Percentiles rank a stretch among this genome's conserved stretches.
Conservation (phyloP, 1,140 invertebrate species). For the Drosophila nigrodunni region DNA sequence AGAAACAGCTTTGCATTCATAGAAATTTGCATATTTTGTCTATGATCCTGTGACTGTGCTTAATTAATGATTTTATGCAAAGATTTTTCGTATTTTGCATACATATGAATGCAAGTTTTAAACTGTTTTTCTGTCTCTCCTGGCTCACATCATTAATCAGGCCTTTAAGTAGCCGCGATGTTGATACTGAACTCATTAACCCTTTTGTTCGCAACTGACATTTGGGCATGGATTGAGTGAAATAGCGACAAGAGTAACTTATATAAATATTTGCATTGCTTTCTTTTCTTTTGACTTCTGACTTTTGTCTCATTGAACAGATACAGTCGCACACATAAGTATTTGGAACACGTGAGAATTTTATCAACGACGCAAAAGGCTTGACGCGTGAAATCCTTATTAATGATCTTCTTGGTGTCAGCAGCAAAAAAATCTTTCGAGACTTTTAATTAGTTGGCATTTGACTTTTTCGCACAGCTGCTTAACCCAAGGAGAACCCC, state of each 20-base stretch:
- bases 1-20: slow-evolving; percentile 31
- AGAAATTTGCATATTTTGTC: slow-evolving; percentile 68
- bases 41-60: slow-evolving; percentile 50
- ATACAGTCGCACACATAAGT: slow-evolving; percentile 11
- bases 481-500: slow-evolving; percentile 5
- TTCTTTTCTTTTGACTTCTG: slow-evolving; percentile 1
- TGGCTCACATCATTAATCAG: slow-evolving; percentile 76
- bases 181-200: slow-evolving; percentile 76
- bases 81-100: slow-evolving; percentile 65
- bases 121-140: slow-evolving; percentile 14
- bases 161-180: slow-evolving; percentile 61
- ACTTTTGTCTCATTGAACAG: slow-evolving; percentile 45
- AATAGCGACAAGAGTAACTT: slow-evolving; percentile 67
- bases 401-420: slow-evolving; percentile 66
- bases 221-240: slow-evolving; percentile 30
- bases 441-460: slow-evolving; percentile 71
- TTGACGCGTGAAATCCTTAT: slow-evolving; percentile 70
- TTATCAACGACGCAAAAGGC: slow-evolving; percentile 31
- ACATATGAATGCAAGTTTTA: slow-evolving; percentile 47
- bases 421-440: slow-evolving; percentile 31
- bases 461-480: slow-evolving; percentile 55
- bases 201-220: slow-evolving; percentile 75
- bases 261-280: slow-evolving; percentile 83
- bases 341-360: slow-evolving; percentile 50
- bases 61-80: slow-evolving; percentile 82